Evolutionary conservation across 2,888 invertebrate species (phyloP).

Genomic region (Oscheius sp.): DNA sequence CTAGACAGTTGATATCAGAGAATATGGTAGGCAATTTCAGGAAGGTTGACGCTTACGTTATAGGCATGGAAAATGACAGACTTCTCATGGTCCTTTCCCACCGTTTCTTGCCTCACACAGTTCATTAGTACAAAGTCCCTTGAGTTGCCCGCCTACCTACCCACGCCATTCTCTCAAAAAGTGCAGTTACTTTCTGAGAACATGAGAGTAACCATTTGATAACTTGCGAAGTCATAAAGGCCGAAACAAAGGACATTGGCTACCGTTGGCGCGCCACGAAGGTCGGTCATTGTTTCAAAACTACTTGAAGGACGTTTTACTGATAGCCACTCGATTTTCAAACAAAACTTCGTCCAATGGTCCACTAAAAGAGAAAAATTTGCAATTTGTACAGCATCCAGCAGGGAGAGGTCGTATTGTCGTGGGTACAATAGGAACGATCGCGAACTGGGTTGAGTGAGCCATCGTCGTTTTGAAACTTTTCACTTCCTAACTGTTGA

Average conservation of each 20-base stretch:
- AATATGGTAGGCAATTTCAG: no score
- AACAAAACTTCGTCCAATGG: neutral
- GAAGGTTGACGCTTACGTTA: no score
- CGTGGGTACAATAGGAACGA: conserved; percentile 16
- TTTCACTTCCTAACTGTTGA: conserved; percentile 2
- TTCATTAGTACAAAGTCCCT: no score
- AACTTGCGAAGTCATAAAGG: conserved; percentile 24
- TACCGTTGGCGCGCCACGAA: conserved; percentile 17
- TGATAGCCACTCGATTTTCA: conserved; percentile 19
- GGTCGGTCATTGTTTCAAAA: conserved; percentile 29
- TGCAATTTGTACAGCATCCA: conserved; percentile 20
- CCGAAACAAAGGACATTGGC: conserved; percentile 26
- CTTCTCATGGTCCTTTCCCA: neutral
- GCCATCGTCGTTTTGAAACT: conserved; percentile 19
- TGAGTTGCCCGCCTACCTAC: no score
- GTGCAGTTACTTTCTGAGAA: neutral
- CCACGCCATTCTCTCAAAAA: neutral
- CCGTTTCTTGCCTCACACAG: no score
- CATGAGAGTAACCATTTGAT: conserved; percentile 18
- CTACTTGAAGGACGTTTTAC: conserved; percentile 4
- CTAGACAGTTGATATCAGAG: no score
- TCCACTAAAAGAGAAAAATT: neutral
- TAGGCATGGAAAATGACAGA: no score
- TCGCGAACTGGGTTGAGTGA: conserved; percentile 28
- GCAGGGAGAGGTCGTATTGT: conserved; percentile 21